Conservation (phyloP, 2,888 invertebrate species). For the Chirona hameri region DNA sequence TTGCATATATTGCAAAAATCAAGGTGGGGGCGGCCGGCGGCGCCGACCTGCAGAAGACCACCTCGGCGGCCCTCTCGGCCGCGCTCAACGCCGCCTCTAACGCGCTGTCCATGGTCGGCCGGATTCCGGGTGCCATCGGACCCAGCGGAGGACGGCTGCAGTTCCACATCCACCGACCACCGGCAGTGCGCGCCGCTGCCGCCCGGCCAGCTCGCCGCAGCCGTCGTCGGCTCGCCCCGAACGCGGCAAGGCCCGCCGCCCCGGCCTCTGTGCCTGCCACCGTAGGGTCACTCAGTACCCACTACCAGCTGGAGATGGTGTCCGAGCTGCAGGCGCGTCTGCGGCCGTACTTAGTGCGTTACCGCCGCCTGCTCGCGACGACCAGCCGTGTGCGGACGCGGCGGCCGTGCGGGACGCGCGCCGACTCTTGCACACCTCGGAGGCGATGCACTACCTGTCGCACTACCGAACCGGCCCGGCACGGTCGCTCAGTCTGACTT, state of each 20-base stretch:
- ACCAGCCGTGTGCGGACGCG: slow-evolving; percentile 53
- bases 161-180: slow-evolving; percentile 29
- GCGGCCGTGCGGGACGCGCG: slow-evolving; percentile 52
- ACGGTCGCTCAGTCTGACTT: too few species aligned
- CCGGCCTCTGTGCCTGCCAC: neutral
- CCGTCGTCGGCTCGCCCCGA: neutral
- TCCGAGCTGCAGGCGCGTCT: slow-evolving; percentile 55
- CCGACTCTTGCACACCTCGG: slow-evolving; percentile 66
- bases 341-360: slow-evolving; percentile 62
- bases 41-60: neutral
- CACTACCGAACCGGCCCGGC: too few species aligned
- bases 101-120: slow-evolving; percentile 8
- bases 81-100: slow-evolving; percentile 28
- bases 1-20: too few species aligned
- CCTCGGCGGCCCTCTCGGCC: slow-evolving; percentile 9
- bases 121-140: neutral
- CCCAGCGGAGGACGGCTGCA: neutral
- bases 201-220: slow-evolving; percentile 1
- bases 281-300: neutral
- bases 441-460: slow-evolving; percentile 76
- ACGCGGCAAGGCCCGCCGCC: neutral
- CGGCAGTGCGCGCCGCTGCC: neutral
- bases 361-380: slow-evolving; percentile 59
- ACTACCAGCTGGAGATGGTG: slow-evolving; percentile 32
- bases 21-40: neutral